Evolutionary conservation across 2,797 vertebrate species (phyloP).

Genomic region (Sebastes glaucus): DNA sequence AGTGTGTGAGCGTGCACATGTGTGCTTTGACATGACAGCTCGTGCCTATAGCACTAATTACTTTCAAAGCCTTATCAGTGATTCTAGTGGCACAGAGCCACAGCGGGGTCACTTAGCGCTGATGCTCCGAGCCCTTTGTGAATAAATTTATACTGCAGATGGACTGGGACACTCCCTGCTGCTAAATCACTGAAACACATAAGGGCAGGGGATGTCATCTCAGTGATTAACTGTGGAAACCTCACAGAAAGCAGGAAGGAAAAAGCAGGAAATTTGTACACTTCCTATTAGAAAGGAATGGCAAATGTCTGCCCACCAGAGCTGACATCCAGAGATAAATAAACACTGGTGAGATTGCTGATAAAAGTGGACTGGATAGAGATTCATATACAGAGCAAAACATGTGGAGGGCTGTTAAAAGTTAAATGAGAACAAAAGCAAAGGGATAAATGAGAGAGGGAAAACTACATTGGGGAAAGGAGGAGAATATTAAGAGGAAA

Average conservation of each 20-base stretch:
- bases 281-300: conserved; percentile 16
- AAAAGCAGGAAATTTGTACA: not conserved
- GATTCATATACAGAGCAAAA: accelerated
- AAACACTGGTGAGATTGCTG: not conserved
- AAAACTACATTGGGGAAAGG: not conserved
- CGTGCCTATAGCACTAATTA: conserved; percentile 36
- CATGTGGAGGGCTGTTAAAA: not conserved
- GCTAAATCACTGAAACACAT: conserved; percentile 27
- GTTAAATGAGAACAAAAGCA: not conserved
- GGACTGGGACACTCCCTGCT: conserved; percentile 22
- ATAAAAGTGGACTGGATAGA: not conserved
- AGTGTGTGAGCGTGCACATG: not conserved
- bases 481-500: conserved; percentile 18
- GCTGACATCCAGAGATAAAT: not conserved
- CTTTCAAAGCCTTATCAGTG: conserved; percentile 56
- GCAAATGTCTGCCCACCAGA: not conserved
- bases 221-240: conserved; percentile 16
- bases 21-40: conserved; percentile 7
- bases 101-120: conserved; percentile 35
- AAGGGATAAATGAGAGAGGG: not conserved
- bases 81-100: conserved; percentile 45
- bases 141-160: conserved; percentile 45
- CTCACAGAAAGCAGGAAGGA: conserved; percentile 6
- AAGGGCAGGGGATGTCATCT: conserved; percentile 10
- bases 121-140: conserved; percentile 46